A percentile compares a stretch with the other conserved stretches of the same genome.
Evolutionary conservation across 2,888 invertebrate species (phyloP).

Genomic region (Philereme vetulata): DNA sequence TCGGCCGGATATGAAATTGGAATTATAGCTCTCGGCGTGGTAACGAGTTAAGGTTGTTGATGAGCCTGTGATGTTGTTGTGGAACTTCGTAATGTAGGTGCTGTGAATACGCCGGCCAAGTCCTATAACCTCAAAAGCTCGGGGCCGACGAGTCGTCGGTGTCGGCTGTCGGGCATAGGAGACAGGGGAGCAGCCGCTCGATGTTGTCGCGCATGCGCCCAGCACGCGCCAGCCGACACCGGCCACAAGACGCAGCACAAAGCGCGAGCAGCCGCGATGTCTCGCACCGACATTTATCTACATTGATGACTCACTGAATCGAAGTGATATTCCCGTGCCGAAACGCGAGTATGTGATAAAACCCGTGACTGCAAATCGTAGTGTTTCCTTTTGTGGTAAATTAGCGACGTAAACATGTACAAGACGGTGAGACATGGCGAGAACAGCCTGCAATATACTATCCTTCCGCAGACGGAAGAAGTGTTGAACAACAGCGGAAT

Average conservation of each 20-base stretch:
- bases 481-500: constrained; percentile 84
- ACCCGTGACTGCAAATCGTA: constrained; percentile 57
- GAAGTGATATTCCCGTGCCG: constrained; percentile 49
- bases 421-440: constrained; percentile 90
- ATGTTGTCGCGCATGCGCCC: constrained; percentile 78
- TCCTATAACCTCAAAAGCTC: constrained; percentile 79
- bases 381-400: constrained; percentile 68
- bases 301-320: constrained; percentile 56
- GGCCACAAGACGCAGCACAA: constrained; percentile 67
- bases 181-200: constrained; percentile 73
- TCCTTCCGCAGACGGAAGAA: constrained; percentile 88
- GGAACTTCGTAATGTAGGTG: constrained; percentile 52
- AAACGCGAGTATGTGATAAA: constrained; percentile 71
- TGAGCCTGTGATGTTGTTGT: constrained; percentile 64
- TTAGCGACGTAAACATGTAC: constrained; percentile 83
- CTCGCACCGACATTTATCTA: constrained; percentile 57
- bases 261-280: constrained; percentile 66
- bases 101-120: constrained; percentile 66
- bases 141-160: constrained; percentile 51
- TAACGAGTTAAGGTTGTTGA: constrained; percentile 45
- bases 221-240: constrained; percentile 37
- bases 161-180: constrained; percentile 30
- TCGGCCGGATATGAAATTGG: constrained; percentile 23
- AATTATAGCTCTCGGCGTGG: constrained; percentile 28
- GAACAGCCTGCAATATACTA: constrained; percentile 89